phyloP scores from a whole-genome alignment of 2,797 vertebrate species.

The Erpetoichthys calabaricus region DNA sequence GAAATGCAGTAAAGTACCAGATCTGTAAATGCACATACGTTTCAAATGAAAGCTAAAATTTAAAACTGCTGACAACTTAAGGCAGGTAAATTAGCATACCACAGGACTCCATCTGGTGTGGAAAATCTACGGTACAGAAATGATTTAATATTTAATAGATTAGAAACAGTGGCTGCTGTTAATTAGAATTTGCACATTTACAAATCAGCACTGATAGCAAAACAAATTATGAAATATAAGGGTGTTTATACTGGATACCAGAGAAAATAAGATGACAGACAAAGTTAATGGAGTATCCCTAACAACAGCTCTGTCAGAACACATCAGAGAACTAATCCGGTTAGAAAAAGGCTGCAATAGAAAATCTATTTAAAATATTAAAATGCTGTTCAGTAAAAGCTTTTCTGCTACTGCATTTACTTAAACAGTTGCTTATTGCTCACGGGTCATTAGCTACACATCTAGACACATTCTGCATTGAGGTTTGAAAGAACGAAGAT shows the following conservation, averaged over 20 bases:
- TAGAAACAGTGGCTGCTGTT: constrained; percentile 84
- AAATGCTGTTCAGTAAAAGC: constrained; percentile 91
- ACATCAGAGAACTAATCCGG: constrained; percentile 95
- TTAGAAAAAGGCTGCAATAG: constrained; percentile 73
- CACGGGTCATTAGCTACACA: constrained; percentile 90
- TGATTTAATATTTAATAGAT: constrained; percentile 97
- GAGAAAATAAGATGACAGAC: constrained; percentile 93
- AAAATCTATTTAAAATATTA: constrained; percentile 98
- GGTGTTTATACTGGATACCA: constrained; percentile 67
- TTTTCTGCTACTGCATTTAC: constrained; percentile 75
- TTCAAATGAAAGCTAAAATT: constrained; percentile 53
- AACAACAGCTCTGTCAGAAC: constrained; percentile 92
- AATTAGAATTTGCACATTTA: constrained; percentile 99
- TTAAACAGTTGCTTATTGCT: constrained; percentile 96
- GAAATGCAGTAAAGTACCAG: too few species aligned
- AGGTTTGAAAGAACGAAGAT: constrained; percentile 67
- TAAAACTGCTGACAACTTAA: constrained; percentile 76
- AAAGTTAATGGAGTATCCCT: constrained; percentile 96
- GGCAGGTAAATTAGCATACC: constrained; percentile 80
- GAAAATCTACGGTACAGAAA: constrained; percentile 83
- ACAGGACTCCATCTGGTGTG: constrained; percentile 85
- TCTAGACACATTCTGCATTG: constrained; percentile 69
- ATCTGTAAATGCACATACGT: constrained; percentile 24
- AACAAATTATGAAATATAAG: constrained; percentile 99
- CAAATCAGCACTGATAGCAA: constrained; percentile 99